Evolutionary conservation across 2,113 vertebrate species (phyloP).

Genomic region (Perca flavescens): DNA sequence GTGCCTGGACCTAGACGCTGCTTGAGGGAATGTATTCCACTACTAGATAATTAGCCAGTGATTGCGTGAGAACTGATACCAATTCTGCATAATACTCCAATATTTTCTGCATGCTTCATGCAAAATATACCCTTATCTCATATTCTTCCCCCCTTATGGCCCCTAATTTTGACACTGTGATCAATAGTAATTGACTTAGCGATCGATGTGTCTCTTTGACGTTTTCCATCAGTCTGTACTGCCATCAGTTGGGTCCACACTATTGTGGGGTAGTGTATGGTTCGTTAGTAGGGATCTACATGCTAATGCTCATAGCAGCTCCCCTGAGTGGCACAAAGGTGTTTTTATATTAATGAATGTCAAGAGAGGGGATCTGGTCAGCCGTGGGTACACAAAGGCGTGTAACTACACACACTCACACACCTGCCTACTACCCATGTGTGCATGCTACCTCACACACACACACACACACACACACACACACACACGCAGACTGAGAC

Average conservation of each 20-base stretch:
- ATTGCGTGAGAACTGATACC: constrained; percentile 68
- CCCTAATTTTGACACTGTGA: constrained; percentile 70
- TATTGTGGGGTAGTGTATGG: constrained; percentile 34
- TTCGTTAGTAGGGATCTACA: constrained; percentile 48
- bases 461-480: constrained; percentile 8
- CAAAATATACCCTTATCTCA: constrained; percentile 64
- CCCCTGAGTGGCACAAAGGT: constrained; percentile 58
- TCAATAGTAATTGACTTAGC: constrained; percentile 78
- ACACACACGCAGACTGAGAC: constrained; percentile 33
- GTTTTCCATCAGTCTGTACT: constrained; percentile 63
- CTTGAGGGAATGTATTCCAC: constrained; percentile 68
- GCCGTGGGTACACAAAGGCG: constrained; percentile 45
- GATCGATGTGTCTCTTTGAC: constrained; percentile 73
- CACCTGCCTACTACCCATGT: not conserved
- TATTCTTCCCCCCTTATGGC: constrained; percentile 39
- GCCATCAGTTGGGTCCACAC: constrained; percentile 44
- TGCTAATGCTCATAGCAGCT: constrained; percentile 59
- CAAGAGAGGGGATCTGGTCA: constrained; percentile 62
- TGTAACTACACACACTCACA: constrained; percentile 21
- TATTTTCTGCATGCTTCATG: constrained; percentile 68
- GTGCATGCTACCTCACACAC: not conserved
- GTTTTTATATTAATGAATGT: constrained; percentile 74
- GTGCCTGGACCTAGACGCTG: constrained; percentile 54
- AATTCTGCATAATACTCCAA: constrained; percentile 65
- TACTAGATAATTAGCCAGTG: constrained; percentile 72